Conservation (phyloP, 2,797 vertebrate genomes). For the Clarias platycephalus region DNA sequence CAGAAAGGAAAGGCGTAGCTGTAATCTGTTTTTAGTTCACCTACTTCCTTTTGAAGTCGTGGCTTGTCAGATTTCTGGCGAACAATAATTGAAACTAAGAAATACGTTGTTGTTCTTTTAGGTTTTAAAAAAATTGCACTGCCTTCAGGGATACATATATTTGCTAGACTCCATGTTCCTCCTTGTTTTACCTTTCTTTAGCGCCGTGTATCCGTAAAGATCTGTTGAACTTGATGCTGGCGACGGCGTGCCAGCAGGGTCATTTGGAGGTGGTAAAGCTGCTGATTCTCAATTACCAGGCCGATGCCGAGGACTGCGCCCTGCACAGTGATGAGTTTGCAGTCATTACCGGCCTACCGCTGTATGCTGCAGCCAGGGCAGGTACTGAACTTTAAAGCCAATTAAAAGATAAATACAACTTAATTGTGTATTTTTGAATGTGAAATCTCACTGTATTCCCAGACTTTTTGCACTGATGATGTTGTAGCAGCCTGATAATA, state of each 20-base stretch:
- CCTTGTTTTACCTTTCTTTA: constrained; percentile 54
- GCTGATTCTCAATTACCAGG: constrained; percentile 81
- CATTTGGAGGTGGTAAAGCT: constrained; percentile 84
- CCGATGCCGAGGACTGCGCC: constrained; percentile 82
- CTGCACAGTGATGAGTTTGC: constrained; percentile 84
- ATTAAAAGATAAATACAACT: background rate
- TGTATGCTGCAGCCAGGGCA: constrained; percentile 87
- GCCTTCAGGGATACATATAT: background rate
- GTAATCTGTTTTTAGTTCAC: background rate
- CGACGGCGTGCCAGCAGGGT: constrained; percentile 84
- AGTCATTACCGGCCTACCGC: constrained; percentile 82
- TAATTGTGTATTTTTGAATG: background rate
- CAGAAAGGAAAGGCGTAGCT: background rate
- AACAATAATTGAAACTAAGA: background rate
- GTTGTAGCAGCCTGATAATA: background rate
- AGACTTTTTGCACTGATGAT: background rate
- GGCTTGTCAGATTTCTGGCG: background rate
- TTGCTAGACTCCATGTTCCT: background rate
- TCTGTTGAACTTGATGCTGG: constrained; percentile 90
- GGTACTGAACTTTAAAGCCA: constrained; percentile 68
- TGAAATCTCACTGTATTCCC: background rate
- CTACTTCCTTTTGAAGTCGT: background rate
- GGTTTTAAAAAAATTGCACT: background rate
- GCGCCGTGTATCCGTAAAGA: constrained; percentile 73
- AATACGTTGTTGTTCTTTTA: background rate